Conservation (phyloP, 2,113 vertebrate genomes). For the Cichladusa arquata region DNA sequence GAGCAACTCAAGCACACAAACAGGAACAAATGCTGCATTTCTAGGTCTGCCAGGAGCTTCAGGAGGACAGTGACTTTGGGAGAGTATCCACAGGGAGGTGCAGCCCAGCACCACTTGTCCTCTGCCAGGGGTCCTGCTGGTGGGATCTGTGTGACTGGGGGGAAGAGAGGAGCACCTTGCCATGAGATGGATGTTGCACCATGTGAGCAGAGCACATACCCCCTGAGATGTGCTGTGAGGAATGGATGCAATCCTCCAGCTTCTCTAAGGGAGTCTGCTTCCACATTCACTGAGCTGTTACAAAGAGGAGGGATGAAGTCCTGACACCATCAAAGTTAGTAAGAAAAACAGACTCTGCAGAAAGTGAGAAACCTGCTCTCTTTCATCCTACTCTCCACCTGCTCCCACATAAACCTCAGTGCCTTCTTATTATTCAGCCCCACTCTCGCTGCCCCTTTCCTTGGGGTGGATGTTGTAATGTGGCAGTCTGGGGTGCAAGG, state of each 20-base stretch:
- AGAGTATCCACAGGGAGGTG: background rate
- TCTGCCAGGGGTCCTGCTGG: background rate
- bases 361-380: background rate
- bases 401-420: background rate
- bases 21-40: background rate
- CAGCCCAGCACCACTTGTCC: background rate
- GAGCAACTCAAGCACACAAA: background rate
- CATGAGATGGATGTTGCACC: background rate
- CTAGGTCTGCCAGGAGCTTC: background rate
- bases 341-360: background rate
- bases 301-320: background rate
- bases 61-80: background rate
- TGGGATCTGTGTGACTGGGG: background rate
- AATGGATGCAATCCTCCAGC: background rate
- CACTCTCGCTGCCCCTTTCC: background rate
- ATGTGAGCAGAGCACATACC: fast-evolving
- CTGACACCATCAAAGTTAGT: background rate
- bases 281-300: fast-evolving
- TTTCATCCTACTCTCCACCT: background rate
- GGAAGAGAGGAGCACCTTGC: background rate
- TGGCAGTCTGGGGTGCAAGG: background rate
- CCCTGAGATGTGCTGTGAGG: background rate
- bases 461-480: background rate
- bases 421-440: background rate
- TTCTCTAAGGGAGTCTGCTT: background rate